A percentile compares a stretch with the other conserved stretches of the same genome.
Evolutionary conservation across 2,113 vertebrate genomes (phyloP).

Genomic region (Ibidorhyncha struthersii): DNA sequence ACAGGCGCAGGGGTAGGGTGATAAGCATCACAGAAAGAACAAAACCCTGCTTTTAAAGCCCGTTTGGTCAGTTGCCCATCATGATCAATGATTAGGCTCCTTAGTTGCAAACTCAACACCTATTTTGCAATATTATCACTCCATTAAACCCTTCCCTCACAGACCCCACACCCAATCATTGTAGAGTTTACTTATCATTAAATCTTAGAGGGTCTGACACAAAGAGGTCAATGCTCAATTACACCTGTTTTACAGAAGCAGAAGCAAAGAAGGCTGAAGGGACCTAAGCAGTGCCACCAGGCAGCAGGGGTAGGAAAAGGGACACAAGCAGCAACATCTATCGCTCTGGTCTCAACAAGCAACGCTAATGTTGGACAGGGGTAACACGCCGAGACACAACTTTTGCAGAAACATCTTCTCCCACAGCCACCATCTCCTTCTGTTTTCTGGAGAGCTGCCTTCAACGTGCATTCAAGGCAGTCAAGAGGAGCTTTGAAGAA

Average conservation of each 20-base stretch:
- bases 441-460: not conserved
- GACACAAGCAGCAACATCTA: not conserved
- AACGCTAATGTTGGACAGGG: not conserved
- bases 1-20: not conserved
- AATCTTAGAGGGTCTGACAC: slow-evolving; percentile 7
- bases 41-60: slow-evolving; percentile 25
- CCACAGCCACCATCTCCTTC: not conserved
- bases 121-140: slow-evolving; percentile 58
- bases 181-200: not conserved
- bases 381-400: fast-evolving
- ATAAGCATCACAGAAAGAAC: slow-evolving; percentile 53
- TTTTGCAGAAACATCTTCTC: not conserved
- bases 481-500: not conserved
- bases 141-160: slow-evolving; percentile 37
- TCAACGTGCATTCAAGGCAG: not conserved
- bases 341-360: not conserved
- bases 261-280: not conserved
- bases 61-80: slow-evolving; percentile 40
- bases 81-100: slow-evolving; percentile 27
- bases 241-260: not conserved
- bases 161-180: not conserved
- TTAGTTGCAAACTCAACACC: slow-evolving; percentile 35
- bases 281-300: not conserved
- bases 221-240: slow-evolving; percentile 16
- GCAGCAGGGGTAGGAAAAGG: not conserved